Conservation (phyloP, 2,113 vertebrate species). For the Rhombomys opimus region DNA sequence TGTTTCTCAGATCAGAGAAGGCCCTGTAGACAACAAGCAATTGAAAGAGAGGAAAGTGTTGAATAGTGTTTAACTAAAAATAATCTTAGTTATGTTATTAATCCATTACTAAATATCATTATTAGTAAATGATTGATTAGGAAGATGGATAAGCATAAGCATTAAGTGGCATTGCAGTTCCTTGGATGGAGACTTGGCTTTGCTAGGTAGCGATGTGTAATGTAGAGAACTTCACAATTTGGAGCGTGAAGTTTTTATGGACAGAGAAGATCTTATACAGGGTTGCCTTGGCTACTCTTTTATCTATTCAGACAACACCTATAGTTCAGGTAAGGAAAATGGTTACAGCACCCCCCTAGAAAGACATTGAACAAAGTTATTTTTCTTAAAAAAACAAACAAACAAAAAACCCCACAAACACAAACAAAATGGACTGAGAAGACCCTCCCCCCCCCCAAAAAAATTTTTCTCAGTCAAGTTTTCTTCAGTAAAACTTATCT, state of each 20-base stretch:
- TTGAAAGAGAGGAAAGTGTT: conserved; percentile 32
- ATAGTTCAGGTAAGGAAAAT: conserved; percentile 13
- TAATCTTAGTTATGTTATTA: neutral
- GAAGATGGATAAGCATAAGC: conserved; percentile 33
- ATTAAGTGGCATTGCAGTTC: conserved; percentile 14
- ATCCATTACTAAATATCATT: neutral
- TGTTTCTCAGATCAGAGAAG: conserved; percentile 17
- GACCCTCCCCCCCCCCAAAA: no score
- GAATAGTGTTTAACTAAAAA: conserved; percentile 17
- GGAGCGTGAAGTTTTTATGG: conserved; percentile 12
- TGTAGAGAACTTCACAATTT: neutral
- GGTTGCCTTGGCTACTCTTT: conserved; percentile 57
- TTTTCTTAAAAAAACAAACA: no score
- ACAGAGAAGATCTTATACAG: conserved; percentile 32
- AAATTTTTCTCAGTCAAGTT: neutral
- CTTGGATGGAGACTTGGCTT: neutral
- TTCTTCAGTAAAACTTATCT: neutral
- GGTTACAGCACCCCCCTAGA: neutral
- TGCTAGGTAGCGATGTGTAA: neutral
- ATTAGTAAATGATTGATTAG: conserved; percentile 52
- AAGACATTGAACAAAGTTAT: neutral
- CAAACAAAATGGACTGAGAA: neutral
- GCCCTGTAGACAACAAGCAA: conserved; percentile 14
- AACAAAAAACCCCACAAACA: no score
- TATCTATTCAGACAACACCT: conserved; percentile 9